Evolutionary conservation across 2,888 invertebrate genomes (phyloP), one percentile per base, ranked within the genome.

Genomic region (Ommatoiulus sabulosus): DNA sequence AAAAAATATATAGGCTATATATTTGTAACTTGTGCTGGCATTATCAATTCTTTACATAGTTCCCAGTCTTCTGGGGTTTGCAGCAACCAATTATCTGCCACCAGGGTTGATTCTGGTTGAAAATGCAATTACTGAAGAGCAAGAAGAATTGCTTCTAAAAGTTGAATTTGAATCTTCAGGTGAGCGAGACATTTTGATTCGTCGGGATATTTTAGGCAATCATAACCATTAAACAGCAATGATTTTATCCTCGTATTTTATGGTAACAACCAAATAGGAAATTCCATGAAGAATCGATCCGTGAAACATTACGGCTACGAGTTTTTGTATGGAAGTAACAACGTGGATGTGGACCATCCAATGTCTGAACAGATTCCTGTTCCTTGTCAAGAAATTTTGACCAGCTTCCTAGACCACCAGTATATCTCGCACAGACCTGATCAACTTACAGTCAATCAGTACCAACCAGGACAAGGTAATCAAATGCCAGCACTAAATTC

Each of bases 241-340:
- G 35, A 35, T 35, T 35, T 52, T 52, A 52, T 52, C 52, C 12
- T 52, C 10, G 15, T 52, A 12, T 12, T 12, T 10, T 12, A 46
- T 46, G 46, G 46, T 3, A 5, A 57, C 57, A 17, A 12, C 57
- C 63, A 20, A 20, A 63, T 63, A 63, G 63, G 63, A 5, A 63
- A 20, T 63, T 20, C 63, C n/a, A 63, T 97, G 90, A 98, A 97
- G 92, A 96, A 98, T 92, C 94, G 98, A 63, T 94, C 94, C 93
- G 98, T 98, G 0, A 96, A 95, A 92, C 98, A 98, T 93, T 98
- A 95, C 93, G 98, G 98, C 0, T 98, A 95, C 92, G 97, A 97
- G 92, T 99, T 98, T 92, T 93, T 95, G 90, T 99, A 99, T 93
- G 96, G 95, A 86, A 95, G 94, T 44, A 98, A 98, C 93, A 96